Evolutionary conservation across 2,113 vertebrate species (phyloP), one percentile per base, ranked within the genome.

Genomic region (Taxidea taxus): DNA sequence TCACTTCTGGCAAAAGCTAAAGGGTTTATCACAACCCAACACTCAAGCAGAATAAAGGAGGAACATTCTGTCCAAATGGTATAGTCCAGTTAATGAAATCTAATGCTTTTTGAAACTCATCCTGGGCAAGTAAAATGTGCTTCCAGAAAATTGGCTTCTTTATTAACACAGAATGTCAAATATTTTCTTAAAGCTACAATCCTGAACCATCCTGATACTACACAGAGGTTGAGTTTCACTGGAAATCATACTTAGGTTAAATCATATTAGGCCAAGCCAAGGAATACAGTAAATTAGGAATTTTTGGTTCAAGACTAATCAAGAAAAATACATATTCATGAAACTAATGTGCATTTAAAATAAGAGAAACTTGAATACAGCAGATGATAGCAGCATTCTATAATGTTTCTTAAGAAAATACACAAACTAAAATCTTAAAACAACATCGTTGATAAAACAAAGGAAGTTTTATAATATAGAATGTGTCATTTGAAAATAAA

Each of bases 1-100:
- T 72, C 56, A 92, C 44, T 85, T 94, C 89, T 91, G 81, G 77
- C 29, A 95, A 96, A 94, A 86, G 20, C 31, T n/a, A 93, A 86
- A 58, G 31, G 14, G 20, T 25, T 95, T 80, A 78, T 91, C 60
- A 49, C 47, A 95, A 74, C 16, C 34, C 13, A 94, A n/a, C 31
- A 85, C 9, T 94, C 31, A 56, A 86, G 56, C 15, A 21, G 25
- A 93, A 78, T 91, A 94, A 72, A 78, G 21, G 10, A 90, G 21
- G 27, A 77, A 60, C 29, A 88, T 64, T 72, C 5, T 39, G 85
- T 93, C 77, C 77, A 77, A 70, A 82, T 84, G 49, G 21, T 75
- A 1, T 88, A 13, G 56, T 39, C 42, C 74, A 88, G 39, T 86
- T 91, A 93, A 93, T 96, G 64, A 96, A 93, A 93, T 95, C 12